phyloP scores from a whole-genome alignment of 2,888 invertebrate species.

The Agriopis aurantiaria region DNA sequence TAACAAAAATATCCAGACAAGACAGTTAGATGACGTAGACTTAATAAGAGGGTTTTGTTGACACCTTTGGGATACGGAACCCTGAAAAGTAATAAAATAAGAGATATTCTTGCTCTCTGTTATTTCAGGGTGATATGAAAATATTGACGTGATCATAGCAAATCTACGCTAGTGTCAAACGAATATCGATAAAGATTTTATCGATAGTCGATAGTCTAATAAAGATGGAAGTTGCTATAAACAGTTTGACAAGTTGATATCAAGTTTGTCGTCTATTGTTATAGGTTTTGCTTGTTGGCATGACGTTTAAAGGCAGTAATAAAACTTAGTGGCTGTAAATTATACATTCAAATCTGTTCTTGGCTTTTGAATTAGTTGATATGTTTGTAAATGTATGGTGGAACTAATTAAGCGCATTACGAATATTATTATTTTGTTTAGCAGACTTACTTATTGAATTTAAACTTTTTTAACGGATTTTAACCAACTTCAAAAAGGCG shows the following conservation, averaged over 20 bases:
- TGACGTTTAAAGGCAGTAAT: slow-evolving; percentile 15
- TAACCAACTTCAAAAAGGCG: too few relatives aligned
- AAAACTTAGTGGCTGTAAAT: slow-evolving; percentile 9
- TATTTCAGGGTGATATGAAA: neutral
- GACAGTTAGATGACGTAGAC: too few relatives aligned
- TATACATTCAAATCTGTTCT: slow-evolving; percentile 3
- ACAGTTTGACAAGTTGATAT: slow-evolving; percentile 23
- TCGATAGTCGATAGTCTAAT: slow-evolving; percentile 24
- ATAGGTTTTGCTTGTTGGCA: slow-evolving; percentile 1
- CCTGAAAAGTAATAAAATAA: too few relatives aligned
- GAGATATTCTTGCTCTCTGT: too few relatives aligned
- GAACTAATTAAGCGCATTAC: neutral
- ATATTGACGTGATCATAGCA: slow-evolving; percentile 30
- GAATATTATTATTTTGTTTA: neutral
- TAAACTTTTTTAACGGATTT: too few relatives aligned
- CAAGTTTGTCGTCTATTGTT: slow-evolving; percentile 17
- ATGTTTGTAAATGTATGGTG: neutral
- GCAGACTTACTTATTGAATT: too few relatives aligned
- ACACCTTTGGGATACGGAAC: too few relatives aligned
- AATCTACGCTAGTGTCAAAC: slow-evolving; percentile 22
- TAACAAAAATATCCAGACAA: too few relatives aligned
- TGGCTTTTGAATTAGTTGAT: slow-evolving; percentile 6
- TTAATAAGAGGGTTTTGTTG: too few relatives aligned
- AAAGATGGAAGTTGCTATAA: slow-evolving; percentile 11
- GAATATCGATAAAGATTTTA: slow-evolving; percentile 23